These are phyloP conservation scores for Pseudonaja textilis DNA, from an alignment of 2,113 vertebrate genomes.

Conservation along the genomic window DNA sequence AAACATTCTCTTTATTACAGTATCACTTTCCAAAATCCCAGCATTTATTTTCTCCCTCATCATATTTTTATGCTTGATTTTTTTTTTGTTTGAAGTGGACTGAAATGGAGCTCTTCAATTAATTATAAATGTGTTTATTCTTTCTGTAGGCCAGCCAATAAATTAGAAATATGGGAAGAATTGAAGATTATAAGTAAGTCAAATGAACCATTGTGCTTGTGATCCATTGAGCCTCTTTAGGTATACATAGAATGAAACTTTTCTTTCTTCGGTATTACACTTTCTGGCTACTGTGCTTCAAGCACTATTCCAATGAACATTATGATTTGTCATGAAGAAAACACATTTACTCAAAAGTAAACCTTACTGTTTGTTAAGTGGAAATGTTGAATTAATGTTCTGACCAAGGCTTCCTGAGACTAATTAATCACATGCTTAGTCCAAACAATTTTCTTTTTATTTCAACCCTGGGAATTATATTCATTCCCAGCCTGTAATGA, in stretches of 20 bases:
- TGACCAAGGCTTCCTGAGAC: too few species aligned
- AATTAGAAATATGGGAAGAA: slow-evolving; percentile 98
- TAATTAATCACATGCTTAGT: too few species aligned
- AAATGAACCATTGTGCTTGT: slow-evolving; percentile 22
- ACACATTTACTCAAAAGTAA: not conserved
- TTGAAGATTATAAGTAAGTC: slow-evolving; percentile 97
- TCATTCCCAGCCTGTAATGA: too few species aligned
- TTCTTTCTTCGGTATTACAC: not conserved
- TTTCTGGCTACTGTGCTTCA: not conserved
- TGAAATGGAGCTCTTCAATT: slow-evolving; percentile 11
- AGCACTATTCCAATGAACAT: not conserved
- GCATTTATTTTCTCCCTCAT: slow-evolving; percentile 1
- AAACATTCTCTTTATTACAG: not conserved
- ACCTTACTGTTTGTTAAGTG: not conserved
- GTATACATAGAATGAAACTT: not conserved
- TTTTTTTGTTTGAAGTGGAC: not conserved
- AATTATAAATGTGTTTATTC: slow-evolving; percentile 43
- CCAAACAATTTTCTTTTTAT: too few species aligned
- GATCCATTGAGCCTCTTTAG: not conserved
- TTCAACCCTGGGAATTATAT: too few species aligned
- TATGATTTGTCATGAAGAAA: not conserved
- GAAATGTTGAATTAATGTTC: too few species aligned
- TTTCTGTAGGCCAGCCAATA: slow-evolving; percentile 86
- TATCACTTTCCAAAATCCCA: not conserved
- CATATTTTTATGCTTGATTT: not conserved